Base-by-base conservation (phyloP, 2,113 vertebrate species). In the Pithys albifrons region DNA sequence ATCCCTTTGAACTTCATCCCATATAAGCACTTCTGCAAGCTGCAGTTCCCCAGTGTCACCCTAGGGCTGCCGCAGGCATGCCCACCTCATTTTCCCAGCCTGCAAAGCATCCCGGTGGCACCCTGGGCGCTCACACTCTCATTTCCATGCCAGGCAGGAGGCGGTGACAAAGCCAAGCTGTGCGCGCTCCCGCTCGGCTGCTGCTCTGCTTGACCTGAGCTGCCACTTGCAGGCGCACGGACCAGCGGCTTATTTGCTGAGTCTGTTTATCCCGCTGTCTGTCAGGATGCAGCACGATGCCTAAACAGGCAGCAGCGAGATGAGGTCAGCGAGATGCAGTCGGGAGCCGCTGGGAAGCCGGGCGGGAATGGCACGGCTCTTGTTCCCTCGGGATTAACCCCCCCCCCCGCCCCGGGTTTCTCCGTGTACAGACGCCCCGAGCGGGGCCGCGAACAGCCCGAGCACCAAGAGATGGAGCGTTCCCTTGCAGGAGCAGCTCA, bases 301-400 rank as follows among this genome's bases (percentile, higher is more conserved):
- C 71, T 93, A 91, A 97, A 96, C 14, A 91, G 94, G 83, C 91
- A 85, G 24, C 72, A 80, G 88, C 33, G 80, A 89, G 90, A 83
- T 91, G 85, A 94, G 95, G 67, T 8, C 90, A 94, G 19, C 69
- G 95, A 78, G 95, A 69, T 67, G 85, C 49, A 52, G 90, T 51
- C 66, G 33, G 6, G 70, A 86, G 91, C 2, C 70, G 88, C 74
- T 45, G 55, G 84, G 67, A 79, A 92, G 89, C 27, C 43, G 35
- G 19, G 84, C 62, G 14, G n/a, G 74, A 80, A 81, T 45, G 4
- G 49, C 92, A 84, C 52, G 85, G 82, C 0, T 0, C 83, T 89
- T 62, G 39, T 57, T 93, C 87, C 73, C 79, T 31, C 7, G 9
- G 15, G 88, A 93, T 87, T 94, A 80, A 87, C 96, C n/a, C 61